These are phyloP conservation scores for Drosophila lacicola DNA, from an alignment of 2,888 invertebrate genomes.

Conservation along the genomic window DNA sequence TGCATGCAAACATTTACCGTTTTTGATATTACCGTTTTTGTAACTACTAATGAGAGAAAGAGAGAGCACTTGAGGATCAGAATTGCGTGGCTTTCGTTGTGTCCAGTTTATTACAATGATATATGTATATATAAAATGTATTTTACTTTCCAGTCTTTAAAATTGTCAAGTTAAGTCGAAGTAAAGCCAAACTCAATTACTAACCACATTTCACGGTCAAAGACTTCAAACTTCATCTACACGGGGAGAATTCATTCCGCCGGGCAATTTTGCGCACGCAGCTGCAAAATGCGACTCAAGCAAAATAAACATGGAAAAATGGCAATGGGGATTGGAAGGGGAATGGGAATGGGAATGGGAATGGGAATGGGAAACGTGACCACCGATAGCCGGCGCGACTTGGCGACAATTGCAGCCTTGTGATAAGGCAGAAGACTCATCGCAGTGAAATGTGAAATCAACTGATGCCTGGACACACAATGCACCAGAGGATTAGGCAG, in stretches of 20 bases:
- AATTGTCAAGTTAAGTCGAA: no score
- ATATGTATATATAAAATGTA: neutral
- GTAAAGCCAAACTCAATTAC: conserved; percentile 21
- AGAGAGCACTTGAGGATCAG: no score
- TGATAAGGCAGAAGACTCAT: conserved; percentile 36
- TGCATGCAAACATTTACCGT: no score
- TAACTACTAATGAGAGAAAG: no score
- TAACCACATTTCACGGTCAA: conserved; percentile 47
- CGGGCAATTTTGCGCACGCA: conserved; percentile 50
- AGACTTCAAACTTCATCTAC: conserved; percentile 30
- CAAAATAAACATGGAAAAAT: conserved; percentile 47
- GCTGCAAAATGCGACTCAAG: conserved; percentile 52
- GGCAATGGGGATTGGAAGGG: conserved; percentile 14
- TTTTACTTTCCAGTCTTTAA: neutral
- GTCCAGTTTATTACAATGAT: neutral
- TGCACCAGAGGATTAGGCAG: neutral
- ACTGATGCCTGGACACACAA: conserved; percentile 10
- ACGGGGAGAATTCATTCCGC: conserved; percentile 21
- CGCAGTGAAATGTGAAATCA: conserved; percentile 5
- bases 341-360: neutral
- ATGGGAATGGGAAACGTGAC: conserved; percentile 53
- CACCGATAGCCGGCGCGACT: conserved; percentile 48
- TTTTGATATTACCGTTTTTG: no score
- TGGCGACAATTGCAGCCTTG: conserved; percentile 48
- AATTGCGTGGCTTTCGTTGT: no score